phyloP scores from a whole-genome alignment of 2,888 invertebrate species.

The Encarsia formosa region DNA sequence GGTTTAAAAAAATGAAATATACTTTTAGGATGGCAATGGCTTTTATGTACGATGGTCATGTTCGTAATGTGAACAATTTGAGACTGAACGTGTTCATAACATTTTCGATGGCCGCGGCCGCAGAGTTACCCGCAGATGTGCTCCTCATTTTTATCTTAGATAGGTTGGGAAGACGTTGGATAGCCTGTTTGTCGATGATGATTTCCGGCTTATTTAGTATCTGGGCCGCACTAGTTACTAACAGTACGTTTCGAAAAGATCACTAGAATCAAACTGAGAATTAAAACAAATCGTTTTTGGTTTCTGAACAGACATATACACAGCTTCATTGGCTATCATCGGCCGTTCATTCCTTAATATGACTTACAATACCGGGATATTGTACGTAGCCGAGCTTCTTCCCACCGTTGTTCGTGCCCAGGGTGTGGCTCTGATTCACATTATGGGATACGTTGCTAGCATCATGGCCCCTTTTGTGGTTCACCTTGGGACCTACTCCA shows the following conservation, averaged over 20 bases:
- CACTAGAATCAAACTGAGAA: no score
- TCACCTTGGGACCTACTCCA: conserved; percentile 70
- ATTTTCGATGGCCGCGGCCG: conserved; percentile 78
- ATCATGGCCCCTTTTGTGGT: conserved; percentile 83
- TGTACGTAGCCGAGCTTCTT: conserved; percentile 82
- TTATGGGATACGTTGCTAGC: conserved; percentile 82
- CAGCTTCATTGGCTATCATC: conserved; percentile 75
- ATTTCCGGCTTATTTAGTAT: conserved; percentile 77
- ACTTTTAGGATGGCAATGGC: conserved; percentile 71
- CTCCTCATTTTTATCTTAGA: conserved; percentile 73
- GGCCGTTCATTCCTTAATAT: conserved; percentile 85
- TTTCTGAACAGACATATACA: conserved; percentile 59
- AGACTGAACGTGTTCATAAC: conserved; percentile 80
- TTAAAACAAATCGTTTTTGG: no score
- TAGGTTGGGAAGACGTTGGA: conserved; percentile 79
- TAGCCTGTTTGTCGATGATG: conserved; percentile 78
- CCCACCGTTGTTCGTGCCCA: conserved; percentile 85
- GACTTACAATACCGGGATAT: conserved; percentile 85
- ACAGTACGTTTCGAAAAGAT: conserved; percentile 60
- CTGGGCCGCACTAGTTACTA: conserved; percentile 69
- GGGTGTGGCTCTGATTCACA: conserved; percentile 81
- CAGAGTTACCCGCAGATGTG: conserved; percentile 81
- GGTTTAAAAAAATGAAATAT: not conserved
- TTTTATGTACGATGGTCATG: conserved; percentile 83
- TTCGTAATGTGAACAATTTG: conserved; percentile 79